These are phyloP conservation scores for Trissolcus basalis DNA, from an alignment of 1,140 invertebrate species.

Conservation along the genomic window DNA sequence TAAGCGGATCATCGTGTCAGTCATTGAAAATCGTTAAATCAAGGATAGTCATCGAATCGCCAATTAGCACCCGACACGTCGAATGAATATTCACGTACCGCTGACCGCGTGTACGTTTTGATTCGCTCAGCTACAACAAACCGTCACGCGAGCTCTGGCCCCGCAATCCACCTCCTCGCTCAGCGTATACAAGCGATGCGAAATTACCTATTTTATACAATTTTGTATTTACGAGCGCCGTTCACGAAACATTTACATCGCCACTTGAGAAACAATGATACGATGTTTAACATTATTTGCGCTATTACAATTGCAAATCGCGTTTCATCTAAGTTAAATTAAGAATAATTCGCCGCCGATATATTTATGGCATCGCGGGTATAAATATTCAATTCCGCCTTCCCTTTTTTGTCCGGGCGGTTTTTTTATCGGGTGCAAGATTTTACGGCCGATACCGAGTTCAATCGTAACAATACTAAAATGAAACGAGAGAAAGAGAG, in stretches of 20 bases:
- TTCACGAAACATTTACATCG: conserved; percentile 61
- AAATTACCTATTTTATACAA: conserved; percentile 60
- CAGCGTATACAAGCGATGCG: conserved; percentile 31
- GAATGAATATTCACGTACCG: conserved; percentile 70
- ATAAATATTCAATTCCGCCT: conserved; percentile 52
- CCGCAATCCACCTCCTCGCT: conserved; percentile 47
- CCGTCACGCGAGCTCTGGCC: conserved; percentile 63
- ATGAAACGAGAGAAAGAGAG: neutral
- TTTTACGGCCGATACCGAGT: conserved; percentile 44
- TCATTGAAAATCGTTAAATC: conserved; percentile 74
- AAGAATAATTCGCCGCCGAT: conserved; percentile 50
- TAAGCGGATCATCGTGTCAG: conserved; percentile 60
- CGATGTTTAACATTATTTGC: conserved; percentile 52
- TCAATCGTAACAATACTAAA: conserved; percentile 23
- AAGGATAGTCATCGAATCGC: conserved; percentile 74
- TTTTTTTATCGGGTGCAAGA: conserved; percentile 33
- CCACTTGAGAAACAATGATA: conserved; percentile 55
- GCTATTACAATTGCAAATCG: conserved; percentile 55
- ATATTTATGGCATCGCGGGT: conserved; percentile 52
- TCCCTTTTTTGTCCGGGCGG: conserved; percentile 7
- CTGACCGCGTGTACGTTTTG: conserved; percentile 48
- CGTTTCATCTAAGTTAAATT: conserved; percentile 49
- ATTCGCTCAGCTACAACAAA: conserved; percentile 51
- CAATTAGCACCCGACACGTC: conserved; percentile 67
- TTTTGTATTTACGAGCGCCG: conserved; percentile 56